Evolutionary conservation across 2,888 invertebrate species (phyloP), one percentile per base, ranked within the genome.

Genomic region (Scaptomyza parva): DNA sequence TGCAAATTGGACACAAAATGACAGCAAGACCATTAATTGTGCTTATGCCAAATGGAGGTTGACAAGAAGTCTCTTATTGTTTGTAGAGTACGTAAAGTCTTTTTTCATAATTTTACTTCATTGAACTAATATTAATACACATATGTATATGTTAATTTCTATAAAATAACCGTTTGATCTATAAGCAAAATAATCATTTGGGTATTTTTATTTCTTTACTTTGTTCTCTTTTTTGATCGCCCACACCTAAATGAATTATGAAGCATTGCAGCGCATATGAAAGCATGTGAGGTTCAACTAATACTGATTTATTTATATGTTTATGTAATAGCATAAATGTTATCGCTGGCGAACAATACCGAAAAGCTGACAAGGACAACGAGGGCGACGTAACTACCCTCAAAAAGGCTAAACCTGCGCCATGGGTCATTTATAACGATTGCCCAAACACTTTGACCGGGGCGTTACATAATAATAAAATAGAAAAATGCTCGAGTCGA

Each of bases 391-490:
- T 40, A 80, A 68, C 72, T 68, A 61, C 53, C 40, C 58, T 41
- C n/a, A n/a, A 58, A 65, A 64, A 61, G 48, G 45, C 54, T 54
- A 37, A 37, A 35, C 64, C 61, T 1, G 8, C 53, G 61, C 78
- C 71, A 84, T 80, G 69, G 88, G 88, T 87, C 88, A 85, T 85
- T 85, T 85, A 85, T 88, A 88, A 85, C 72, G 88, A 85, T 76
- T 68, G 55, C 40, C 64, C 50, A 43, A 45, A 50, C 54, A 47
- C 57, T 53, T 39, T 62, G 54, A 33, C 41, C 33, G 59, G 45
- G 40, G 64, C 70, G 70, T 81, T 75, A 85, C 63, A 83, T 70
- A 87, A 82, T 87, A 87, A 76, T 83, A 70, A 82, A 79, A 67
- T 69, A 69, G 80, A 72, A 68, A 63, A 70, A 50, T 26, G 48